phyloP scores from a whole-genome alignment of 1,140 invertebrate genomes.

The Drosophila ercepeae region DNA sequence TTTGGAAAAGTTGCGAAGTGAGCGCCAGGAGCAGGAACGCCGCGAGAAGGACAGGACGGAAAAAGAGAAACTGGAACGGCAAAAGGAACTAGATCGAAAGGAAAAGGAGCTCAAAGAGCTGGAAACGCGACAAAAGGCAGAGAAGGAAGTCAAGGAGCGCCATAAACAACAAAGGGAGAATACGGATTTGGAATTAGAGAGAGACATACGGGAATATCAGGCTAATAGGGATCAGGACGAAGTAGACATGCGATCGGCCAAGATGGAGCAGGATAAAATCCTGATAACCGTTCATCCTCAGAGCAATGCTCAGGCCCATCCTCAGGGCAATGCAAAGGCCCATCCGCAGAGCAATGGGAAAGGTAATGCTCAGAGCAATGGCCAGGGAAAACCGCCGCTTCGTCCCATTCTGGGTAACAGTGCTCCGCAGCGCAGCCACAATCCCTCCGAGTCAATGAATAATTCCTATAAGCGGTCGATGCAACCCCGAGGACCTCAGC shows the following conservation, averaged over 20 bases:
- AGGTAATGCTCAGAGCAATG: conserved; percentile 21
- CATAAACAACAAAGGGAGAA: neutral
- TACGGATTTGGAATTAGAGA: neutral
- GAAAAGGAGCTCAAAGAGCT: neutral
- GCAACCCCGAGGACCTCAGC: conserved; percentile 23
- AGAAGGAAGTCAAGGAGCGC: neutral
- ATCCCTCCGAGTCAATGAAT: neutral
- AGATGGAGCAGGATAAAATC: conserved; percentile 13
- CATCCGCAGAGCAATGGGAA: too few species aligned
- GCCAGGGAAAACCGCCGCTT: conserved; percentile 37
- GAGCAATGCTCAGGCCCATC: conserved; percentile 1
- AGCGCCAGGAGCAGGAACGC: conserved; percentile 15
- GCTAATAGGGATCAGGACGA: too few species aligned
- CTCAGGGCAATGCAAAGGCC: too few species aligned
- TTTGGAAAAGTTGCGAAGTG: conserved; percentile 9
- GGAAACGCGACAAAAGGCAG: conserved; percentile 17
- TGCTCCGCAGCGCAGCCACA: conserved; percentile 27
- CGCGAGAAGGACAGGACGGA: conserved; percentile 17
- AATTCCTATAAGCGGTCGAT: conserved; percentile 8
- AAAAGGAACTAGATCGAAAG: neutral
- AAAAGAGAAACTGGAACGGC: neutral
- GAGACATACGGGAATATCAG: neutral
- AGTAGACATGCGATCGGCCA: conserved; percentile 1
- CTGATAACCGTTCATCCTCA: conserved; percentile 11
- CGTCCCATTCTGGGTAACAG: conserved; percentile 65